These are phyloP conservation scores for Spizella passerina DNA, from an alignment of 2,797 vertebrate genomes.

Conservation along the genomic window DNA sequence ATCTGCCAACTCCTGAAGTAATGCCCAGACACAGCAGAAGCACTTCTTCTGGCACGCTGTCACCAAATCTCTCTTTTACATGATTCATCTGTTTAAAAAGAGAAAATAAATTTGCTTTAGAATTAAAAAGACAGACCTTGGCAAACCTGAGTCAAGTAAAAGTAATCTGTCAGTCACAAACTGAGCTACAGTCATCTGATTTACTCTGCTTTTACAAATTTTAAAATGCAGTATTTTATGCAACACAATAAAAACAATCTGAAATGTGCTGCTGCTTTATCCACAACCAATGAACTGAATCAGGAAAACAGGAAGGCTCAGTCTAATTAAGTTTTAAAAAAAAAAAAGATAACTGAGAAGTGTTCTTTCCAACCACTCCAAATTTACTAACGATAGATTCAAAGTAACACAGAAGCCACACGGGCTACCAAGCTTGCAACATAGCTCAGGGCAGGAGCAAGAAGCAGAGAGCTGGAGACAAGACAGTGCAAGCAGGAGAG, in stretches of 20 bases:
- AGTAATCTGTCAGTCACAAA: neutral
- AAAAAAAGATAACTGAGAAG: neutral
- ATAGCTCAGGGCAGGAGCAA: neutral
- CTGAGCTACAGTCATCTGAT: neutral
- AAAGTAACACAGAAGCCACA: neutral
- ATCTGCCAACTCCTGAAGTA: constrained; percentile 89
- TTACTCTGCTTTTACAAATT: neutral
- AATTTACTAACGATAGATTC: neutral
- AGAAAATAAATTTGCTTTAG: neutral
- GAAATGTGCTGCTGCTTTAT: neutral
- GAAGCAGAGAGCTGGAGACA: neutral
- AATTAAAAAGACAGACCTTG: neutral
- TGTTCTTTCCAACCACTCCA: neutral
- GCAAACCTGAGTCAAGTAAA: neutral
- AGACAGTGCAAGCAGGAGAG: neutral
- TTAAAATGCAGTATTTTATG: neutral
- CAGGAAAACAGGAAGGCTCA: neutral
- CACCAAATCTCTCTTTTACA: constrained; percentile 84
- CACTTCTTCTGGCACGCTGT: constrained; percentile 81
- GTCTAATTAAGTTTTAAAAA: neutral
- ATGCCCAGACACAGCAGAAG: constrained; percentile 93
- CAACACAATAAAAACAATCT: neutral
- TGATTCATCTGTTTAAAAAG: constrained; percentile 86
- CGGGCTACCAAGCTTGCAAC: accelerated
- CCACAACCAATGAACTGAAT: neutral